Base-by-base conservation (phyloP, 2,113 vertebrate species). In the Otocyon megalotis region DNA sequence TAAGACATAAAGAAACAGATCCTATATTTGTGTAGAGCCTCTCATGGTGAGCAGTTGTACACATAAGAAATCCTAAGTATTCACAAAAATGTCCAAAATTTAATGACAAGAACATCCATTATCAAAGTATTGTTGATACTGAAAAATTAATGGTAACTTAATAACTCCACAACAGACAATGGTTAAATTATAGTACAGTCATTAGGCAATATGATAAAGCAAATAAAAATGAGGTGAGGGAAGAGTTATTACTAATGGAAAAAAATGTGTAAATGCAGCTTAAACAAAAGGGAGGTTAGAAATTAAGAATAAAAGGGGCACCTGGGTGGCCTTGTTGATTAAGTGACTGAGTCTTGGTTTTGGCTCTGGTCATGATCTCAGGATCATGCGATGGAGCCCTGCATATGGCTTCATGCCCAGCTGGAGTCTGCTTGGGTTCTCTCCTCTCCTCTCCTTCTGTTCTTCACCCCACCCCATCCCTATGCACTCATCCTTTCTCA, bases 51-150 rank as follows among this genome's bases (percentile, higher is more conserved):
- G 17, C 9, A 53, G 9, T 86, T 93, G 19, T 60, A 93, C 95
- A 92, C 82, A 2, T 63, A 84, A 37, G 58, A n/a, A 89, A 60
- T 63, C 69, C 13, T 54, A 37, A 28, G 8, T 76, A 60, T 10
- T 87, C 11, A 89, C 67, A 56, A 22, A 50, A 92, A 43, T 79
- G 1, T 67, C 54, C 85, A 95, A 72, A 97, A 74, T 35, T 82
- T 63, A 69, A 82, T 82, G 24, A 88, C 3, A 91, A 77, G 0
- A 69, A 43, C 35, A 1, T 32, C 77, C 11, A 84, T 62, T 60
- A 58, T 67, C 6, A 35, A 85, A 86, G n/a, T 50, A 60, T 3
- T 82, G 6, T 37, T 90, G 24, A 54, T 85, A 84, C 0, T 43
- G 3, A 17, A 92, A 88, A 89, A 9, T 0, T 50, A 7, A 60